A percentile compares a stretch with the other conserved stretches of the same genome.
These are phyloP conservation scores for Tokudaia muenninki DNA, from an alignment of 2,797 vertebrate genomes.

Conservation along the genomic window DNA sequence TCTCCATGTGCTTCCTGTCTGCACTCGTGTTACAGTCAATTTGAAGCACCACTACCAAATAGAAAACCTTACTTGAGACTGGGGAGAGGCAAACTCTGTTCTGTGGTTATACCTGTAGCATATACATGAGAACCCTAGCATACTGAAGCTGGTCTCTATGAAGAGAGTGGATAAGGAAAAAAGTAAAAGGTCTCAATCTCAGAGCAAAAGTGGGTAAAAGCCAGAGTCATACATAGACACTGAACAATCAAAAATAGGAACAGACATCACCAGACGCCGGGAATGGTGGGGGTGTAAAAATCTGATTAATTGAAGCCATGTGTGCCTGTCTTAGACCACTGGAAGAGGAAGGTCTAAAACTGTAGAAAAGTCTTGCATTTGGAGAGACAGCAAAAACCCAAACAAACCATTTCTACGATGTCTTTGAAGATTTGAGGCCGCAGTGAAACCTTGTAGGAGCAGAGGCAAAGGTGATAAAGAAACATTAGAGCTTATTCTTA, in stretches of 20 bases:
- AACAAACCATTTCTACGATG: neutral
- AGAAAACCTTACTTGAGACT: neutral
- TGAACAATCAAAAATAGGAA: neutral
- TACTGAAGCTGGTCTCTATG: neutral
- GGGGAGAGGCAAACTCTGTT: neutral
- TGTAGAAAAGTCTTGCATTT: neutral
- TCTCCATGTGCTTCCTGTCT: neutral
- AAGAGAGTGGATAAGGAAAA: neutral
- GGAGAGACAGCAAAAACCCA: neutral
- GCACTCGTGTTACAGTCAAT: neutral
- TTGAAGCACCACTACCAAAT: neutral
- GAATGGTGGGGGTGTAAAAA: neutral
- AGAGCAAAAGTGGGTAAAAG: slow-evolving; percentile 12
- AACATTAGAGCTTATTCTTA: neutral
- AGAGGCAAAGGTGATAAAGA: neutral
- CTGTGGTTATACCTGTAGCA: neutral
- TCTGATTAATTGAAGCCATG: neutral
- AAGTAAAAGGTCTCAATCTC: neutral
- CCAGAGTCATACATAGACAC: neutral
- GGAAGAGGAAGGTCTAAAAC: neutral
- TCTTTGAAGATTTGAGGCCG: neutral
- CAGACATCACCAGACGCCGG: neutral
- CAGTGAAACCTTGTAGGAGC: neutral
- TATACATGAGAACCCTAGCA: neutral
- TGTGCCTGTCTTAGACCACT: neutral